These are phyloP conservation scores for Phoeniculus purpureus DNA, from an alignment of 2,797 vertebrate species.

Conservation along the genomic window DNA sequence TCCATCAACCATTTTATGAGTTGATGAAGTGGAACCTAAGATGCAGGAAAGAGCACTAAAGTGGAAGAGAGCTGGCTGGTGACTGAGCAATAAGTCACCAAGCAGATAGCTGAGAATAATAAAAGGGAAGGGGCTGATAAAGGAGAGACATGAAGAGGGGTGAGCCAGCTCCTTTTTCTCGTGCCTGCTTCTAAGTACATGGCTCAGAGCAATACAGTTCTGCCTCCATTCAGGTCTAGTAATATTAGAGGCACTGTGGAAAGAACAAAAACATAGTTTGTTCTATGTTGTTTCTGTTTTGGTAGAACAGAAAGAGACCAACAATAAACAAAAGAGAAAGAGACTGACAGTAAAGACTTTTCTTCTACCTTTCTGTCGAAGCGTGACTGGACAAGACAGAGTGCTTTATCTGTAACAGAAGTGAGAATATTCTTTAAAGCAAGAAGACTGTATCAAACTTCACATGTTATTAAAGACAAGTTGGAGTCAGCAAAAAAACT, in stretches of 20 bases:
- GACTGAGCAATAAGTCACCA: not conserved
- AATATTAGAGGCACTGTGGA: not conserved
- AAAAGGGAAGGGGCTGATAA: not conserved
- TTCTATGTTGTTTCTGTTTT: too few species aligned
- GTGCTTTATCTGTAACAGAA: slow-evolving; percentile 84
- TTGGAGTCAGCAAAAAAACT: not conserved
- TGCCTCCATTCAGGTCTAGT: not conserved
- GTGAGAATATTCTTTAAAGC: slow-evolving; percentile 22
- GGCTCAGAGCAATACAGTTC: not conserved
- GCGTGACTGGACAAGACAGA: slow-evolving; percentile 82
- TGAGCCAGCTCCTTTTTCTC: not conserved
- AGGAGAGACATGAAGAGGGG: not conserved
- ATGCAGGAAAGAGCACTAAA: not conserved
- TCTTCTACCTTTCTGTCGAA: slow-evolving; percentile 86
- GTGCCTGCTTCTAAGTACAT: not conserved
- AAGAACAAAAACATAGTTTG: not conserved
- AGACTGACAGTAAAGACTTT: not conserved
- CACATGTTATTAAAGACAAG: not conserved
- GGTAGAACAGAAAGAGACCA: not conserved
- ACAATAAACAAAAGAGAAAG: too few species aligned
- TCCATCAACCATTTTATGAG: not conserved
- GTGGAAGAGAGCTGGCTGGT: not conserved
- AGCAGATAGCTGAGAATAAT: not conserved
- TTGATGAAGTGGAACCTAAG: not conserved
- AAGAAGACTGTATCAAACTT: not conserved